Base-by-base conservation (phyloP, 2,888 invertebrate genomes). In the Pteria penguin region DNA sequence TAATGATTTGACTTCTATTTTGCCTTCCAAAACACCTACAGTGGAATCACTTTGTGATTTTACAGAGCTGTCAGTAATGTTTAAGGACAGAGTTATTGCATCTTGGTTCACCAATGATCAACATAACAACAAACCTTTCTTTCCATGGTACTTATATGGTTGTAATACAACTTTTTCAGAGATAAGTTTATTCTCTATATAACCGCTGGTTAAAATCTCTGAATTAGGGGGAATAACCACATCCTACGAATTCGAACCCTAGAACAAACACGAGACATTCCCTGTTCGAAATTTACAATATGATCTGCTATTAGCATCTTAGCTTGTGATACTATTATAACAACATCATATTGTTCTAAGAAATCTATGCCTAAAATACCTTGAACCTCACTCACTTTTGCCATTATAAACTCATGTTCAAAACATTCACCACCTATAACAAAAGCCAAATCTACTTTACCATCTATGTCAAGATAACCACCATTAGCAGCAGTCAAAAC, bases 361-460 rank as follows among this genome's bases (percentile, higher is more conserved):
- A 79, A 79, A 62, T 79, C 79, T 61, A 61, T 73, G 14, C 79
- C 81, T 33, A 77, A 63, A 52, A 81, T 65, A 33, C 63, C 77
- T 29, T 68, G 55, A 8, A 66, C 52, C 14, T 57, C 69, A 79
- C 71, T 63, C n/a, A 73, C n/a, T n/a, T 78, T 75, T 52, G 80
- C 80, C 4, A 80, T 74, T 36, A 76, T 33, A 31, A 78, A 78
- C 24, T 70, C 57, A 68, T 75, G 67, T 54, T 33, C 24, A 67
- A 75, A 72, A 2, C 31, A 29, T 45, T 32, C n/a, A 66, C 65
- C 57, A 26, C 57, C 69, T 14, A 76, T 32, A 45, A 61, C 58
- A 70, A 76, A 79, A 22, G 67, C 29, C 22, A 72, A 54, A 8
- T 22, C 29, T n/a, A 66, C 32, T 32, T 75, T 60, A 11, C 79